Evolutionary conservation across 1,140 invertebrate genomes (phyloP).

Genomic region (Scylla paramamosain): DNA sequence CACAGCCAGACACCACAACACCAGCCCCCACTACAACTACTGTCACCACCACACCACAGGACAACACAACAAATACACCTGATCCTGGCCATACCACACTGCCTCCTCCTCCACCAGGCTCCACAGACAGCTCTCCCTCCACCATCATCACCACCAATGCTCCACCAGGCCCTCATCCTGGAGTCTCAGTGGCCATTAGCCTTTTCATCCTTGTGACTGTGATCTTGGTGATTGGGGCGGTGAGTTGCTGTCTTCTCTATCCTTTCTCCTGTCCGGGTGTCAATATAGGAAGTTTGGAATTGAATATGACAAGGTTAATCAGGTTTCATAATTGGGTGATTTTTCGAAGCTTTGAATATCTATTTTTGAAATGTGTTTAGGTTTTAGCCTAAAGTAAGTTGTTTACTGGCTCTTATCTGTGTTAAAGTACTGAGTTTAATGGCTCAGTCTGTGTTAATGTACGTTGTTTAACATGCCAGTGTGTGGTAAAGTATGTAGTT

Average conservation of each 20-base stretch:
- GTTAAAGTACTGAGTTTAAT: too few species aligned
- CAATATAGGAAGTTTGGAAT: too few species aligned
- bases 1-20: background rate
- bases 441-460: too few species aligned
- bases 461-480: too few species aligned
- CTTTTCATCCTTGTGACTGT: conserved; percentile 63
- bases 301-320: too few species aligned
- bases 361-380: too few species aligned
- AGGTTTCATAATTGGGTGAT: too few species aligned
- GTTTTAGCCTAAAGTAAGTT: too few species aligned
- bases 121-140: background rate
- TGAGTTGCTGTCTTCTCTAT: background rate
- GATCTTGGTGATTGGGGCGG: conserved; percentile 63
- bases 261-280: too few species aligned
- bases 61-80: background rate
- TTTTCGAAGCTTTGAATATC: too few species aligned
- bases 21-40: background rate
- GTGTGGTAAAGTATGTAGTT: too few species aligned
- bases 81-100: background rate
- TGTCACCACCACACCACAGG: background rate
- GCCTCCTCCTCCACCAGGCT: background rate
- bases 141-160: conserved; percentile 4
- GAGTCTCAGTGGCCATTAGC: conserved; percentile 49
- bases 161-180: conserved; percentile 43
- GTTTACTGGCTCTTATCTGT: too few species aligned